A percentile compares a stretch with the other conserved stretches of the same genome.
These are phyloP conservation scores for Poecilia wingei DNA, from an alignment of 2,797 vertebrate genomes.

Conservation along the genomic window DNA sequence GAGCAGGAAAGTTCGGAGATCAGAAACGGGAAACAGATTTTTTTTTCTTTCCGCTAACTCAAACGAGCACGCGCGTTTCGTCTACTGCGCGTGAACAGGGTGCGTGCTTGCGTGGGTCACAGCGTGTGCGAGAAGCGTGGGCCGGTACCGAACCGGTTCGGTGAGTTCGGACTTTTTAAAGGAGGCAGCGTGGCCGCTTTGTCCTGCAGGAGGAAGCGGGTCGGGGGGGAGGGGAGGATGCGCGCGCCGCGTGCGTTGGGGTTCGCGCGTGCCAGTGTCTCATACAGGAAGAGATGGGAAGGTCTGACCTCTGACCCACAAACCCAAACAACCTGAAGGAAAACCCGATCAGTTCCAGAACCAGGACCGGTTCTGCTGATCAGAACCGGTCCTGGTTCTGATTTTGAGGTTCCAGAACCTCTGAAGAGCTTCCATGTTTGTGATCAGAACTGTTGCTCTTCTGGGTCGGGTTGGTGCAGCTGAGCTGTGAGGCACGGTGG, in stretches of 20 bases:
- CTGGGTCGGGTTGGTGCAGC: neutral
- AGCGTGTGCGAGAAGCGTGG: neutral
- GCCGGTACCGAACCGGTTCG: neutral
- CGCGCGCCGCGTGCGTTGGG: neutral
- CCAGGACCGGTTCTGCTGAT: neutral
- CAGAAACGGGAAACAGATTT: conserved; percentile 41
- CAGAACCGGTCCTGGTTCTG: neutral
- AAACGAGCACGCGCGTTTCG: neutral
- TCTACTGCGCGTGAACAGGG: neutral
- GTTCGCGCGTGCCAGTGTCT: conserved; percentile 16
- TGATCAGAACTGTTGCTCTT: neutral
- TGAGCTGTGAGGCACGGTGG: neutral
- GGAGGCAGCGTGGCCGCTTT: conserved; percentile 73
- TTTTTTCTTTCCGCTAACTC: neutral
- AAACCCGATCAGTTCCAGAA: neutral
- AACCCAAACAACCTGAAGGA: conserved; percentile 1
- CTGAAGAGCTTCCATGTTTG: neutral
- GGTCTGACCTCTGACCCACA: conserved; percentile 50
- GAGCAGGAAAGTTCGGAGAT: conserved; percentile 36
- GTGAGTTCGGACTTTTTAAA: conserved; percentile 40
- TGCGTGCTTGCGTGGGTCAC: neutral
- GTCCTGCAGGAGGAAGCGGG: conserved; percentile 68
- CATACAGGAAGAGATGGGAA: conserved; percentile 44
- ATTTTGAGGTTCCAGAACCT: neutral
- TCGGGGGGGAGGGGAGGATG: conserved; percentile 51